A percentile compares a stretch with the other conserved stretches of the same genome.
Conservation (phyloP, 1,140 invertebrate species). For the Xylocopa sonorina region DNA sequence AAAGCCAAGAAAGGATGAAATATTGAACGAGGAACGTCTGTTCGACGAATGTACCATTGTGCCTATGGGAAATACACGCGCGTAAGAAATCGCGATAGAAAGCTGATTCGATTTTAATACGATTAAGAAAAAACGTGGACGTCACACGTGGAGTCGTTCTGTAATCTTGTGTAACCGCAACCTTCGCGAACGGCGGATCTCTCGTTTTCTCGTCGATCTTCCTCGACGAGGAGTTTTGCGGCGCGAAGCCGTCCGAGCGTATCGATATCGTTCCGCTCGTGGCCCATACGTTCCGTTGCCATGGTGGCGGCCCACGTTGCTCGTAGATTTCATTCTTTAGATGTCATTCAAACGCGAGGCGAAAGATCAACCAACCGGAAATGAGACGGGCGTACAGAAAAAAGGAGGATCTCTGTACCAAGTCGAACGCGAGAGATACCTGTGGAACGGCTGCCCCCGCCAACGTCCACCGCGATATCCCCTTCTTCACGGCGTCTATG, state of each 20-base stretch:
- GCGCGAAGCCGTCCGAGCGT: conserved; percentile 29
- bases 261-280: conserved; percentile 30
- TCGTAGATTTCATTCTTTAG: conserved; percentile 61
- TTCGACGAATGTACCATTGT: too few species aligned
- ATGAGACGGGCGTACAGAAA: conserved; percentile 55
- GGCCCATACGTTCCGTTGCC: conserved; percentile 49
- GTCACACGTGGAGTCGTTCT: neutral
- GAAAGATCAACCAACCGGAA: conserved; percentile 62
- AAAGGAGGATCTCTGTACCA: conserved; percentile 35
- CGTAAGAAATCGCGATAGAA: too few species aligned
- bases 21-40: too few species aligned
- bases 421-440: conserved; percentile 47
- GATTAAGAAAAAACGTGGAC: neutral
- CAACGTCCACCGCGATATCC: neutral
- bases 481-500: neutral
- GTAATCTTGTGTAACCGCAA: neutral
- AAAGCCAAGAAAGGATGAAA: too few species aligned
- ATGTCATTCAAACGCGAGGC: conserved; percentile 55
- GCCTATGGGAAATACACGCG: too few species aligned
- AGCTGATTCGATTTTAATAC: too few species aligned
- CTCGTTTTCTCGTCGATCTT: conserved; percentile 33
- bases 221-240: neutral
- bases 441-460: conserved; percentile 6
- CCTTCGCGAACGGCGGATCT: neutral
- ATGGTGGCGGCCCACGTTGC: conserved; percentile 46